Percentiles rank a stretch among this genome's conserved stretches.
phyloP scores from a whole-genome alignment of 2,113 vertebrate genomes.

The Passer montanus region DNA sequence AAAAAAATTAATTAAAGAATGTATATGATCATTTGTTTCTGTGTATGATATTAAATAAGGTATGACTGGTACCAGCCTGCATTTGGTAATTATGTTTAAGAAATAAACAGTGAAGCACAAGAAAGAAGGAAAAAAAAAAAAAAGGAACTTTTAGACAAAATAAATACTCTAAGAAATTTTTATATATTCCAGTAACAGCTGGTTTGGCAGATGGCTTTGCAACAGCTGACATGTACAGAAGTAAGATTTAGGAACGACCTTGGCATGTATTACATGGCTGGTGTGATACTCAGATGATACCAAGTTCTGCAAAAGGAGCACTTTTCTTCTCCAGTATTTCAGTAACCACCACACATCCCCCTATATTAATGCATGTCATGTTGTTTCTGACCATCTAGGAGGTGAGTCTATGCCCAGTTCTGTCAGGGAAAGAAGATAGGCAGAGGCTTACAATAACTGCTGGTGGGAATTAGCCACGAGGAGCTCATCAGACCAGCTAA shows the following conservation, averaged over 20 bases:
- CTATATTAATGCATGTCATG: background rate
- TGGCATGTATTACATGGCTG: background rate
- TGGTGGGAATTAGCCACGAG: background rate
- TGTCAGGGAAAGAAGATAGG: background rate
- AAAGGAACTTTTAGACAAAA: background rate
- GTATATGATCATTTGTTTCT: background rate
- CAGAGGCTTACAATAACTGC: background rate
- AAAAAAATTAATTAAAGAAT: background rate
- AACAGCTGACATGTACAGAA: constrained; percentile 9
- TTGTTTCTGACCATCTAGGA: background rate
- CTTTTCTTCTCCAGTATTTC: background rate
- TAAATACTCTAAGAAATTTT: background rate
- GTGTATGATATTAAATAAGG: background rate
- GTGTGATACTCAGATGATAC: background rate
- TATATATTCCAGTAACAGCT: constrained; percentile 26
- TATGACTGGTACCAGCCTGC: background rate
- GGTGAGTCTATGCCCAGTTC: background rate
- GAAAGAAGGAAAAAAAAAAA: background rate
- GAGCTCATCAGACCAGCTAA: background rate
- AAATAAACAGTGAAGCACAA: background rate
- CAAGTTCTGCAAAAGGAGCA: background rate
- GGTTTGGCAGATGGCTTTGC: constrained; percentile 33
- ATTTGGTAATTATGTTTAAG: background rate
- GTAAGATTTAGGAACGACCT: background rate
- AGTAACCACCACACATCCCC: background rate